Evolutionary conservation across 2,888 invertebrate species (phyloP), one percentile per base, ranked within the genome.

Genomic region (Antitype chi): DNA sequence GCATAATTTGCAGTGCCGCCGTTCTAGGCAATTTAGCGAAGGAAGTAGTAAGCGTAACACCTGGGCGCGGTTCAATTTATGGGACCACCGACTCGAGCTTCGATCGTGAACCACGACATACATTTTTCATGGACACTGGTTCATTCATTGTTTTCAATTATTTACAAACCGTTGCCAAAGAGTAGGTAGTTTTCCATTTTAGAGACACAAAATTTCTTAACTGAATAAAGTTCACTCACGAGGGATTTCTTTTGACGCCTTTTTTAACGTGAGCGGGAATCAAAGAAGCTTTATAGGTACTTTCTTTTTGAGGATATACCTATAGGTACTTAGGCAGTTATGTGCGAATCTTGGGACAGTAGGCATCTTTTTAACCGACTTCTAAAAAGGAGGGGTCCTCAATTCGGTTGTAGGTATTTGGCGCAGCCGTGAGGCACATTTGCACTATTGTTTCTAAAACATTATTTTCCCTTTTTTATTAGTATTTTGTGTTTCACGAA

Each of bases 61-160:
- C 93, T 93, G 93, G 91, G 92, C 79, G 90, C 89, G 89, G 89
- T 85, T 81, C 88, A 89, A 91, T 93, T 94, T 92, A 93, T 89
- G 90, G 83, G 86, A 84, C 85, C 89, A 85, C 85, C 86, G 90
- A 90, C 89, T 91, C 82, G 80, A 76, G 78, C 82, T 89, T 87
- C 82, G 89, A 89, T 87, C 86, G 87, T 82, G 85, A 84, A 87
- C 84, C 74, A 69, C 75, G 68, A 82, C 84, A 74, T 74, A 80
- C 78, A 86, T 79, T 85, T 77, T 82, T 86, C 80, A 88, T 82
- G 75, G 66, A 79, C 70, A 66, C 80, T 43, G 11, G 68, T 82
- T 80, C 82, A 80, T 88, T 85, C 78, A 80, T 70, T 80, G 69
- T 76, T 79, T 82, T 85, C 69, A 86, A 87, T 80, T 80, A 85